These are phyloP conservation scores for Calliphora vomitoria DNA, from an alignment of 2,888 invertebrate species.

Conservation along the genomic window DNA sequence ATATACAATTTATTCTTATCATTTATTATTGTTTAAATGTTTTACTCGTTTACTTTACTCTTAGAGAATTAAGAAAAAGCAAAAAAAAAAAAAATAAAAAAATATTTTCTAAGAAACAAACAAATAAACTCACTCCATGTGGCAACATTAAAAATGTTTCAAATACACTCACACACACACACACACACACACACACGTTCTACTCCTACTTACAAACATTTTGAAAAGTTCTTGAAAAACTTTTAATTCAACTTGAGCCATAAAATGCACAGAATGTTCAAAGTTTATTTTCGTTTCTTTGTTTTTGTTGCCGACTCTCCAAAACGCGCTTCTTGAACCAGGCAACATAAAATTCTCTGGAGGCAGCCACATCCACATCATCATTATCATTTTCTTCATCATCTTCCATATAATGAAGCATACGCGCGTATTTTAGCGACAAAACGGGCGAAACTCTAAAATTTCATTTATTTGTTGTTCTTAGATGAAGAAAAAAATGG, in stretches of 20 bases:
- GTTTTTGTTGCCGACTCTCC: not conserved
- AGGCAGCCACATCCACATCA: conserved; percentile 54
- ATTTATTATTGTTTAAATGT: conserved; percentile 73
- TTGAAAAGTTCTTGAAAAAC: conserved; percentile 66
- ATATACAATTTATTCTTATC: conserved; percentile 56
- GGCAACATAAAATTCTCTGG: conserved; percentile 55
- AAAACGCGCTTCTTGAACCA: conserved; percentile 27
- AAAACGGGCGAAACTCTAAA: conserved; percentile 61
- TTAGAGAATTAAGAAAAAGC: conserved; percentile 1
- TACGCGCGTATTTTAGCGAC: conserved; percentile 16
- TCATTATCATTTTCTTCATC: conserved; percentile 6
- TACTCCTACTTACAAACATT: not conserved
- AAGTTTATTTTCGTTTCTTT: conserved; percentile 63
- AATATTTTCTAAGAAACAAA: conserved; percentile 19
- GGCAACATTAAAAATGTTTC: conserved; percentile 22
- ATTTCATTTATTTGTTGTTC: conserved; percentile 52
- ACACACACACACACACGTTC: not conserved
- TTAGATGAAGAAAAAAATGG: not conserved
- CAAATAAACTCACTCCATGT: conserved; percentile 12
- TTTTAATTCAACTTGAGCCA: conserved; percentile 71
- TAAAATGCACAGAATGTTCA: conserved; percentile 68
- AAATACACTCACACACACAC: not conserved
- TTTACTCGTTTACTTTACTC: conserved; percentile 62
- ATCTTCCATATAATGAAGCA: conserved; percentile 13
- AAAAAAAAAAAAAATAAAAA: too few species aligned